Evolutionary conservation across 2,113 vertebrate species (phyloP), one percentile per base, ranked within the genome.

Genomic region (Mobula hypostoma): DNA sequence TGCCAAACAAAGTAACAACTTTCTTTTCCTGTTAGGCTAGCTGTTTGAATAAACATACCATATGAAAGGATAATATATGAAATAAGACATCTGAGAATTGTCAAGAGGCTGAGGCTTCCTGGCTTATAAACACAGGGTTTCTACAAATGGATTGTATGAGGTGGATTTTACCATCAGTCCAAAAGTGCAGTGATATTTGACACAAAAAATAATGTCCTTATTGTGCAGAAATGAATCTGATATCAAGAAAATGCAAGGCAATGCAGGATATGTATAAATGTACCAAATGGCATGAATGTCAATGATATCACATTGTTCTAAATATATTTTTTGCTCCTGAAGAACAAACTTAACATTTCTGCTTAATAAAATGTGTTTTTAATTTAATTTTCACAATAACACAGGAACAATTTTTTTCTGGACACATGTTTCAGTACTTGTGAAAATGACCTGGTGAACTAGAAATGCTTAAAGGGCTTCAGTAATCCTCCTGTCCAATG

Each of bases 21-120:
- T 95, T 95, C 94, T 94, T 95, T 95, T 94, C 95, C 95, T 95
- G 96, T 94, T 96, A 94, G 95, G 56, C 94, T 94, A 32, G 94
- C 87, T 91, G 94, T 94, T 93, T 93, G 66, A 58, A 94, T 85
- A 94, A 93, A 68, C 94, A 85, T 94, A 80, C 79, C 94, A 94
- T 83, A 94, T 94, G 94, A 94, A 74, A 94, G n/a, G 92, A 94
- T 94, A 94, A 91, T 94, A 70, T 76, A 94, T 94, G 94, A 94
- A 94, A 88, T 77, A 93, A 94, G 94, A 94, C 94, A 94, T 94
- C 66, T 94, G 94, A 94, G 94, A 94, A 80, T 78, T 85, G 88
- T 88, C 88, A 94, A 76, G 94, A 72, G 94, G 94, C 94, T 88
- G 83, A 79, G 70, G 77, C 94, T 94, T 94, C 88, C 88, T 74